Percentiles rank a stretch among this genome's conserved stretches.
These are phyloP conservation scores for Minunthozetes semirufus DNA, from an alignment of 2,888 invertebrate genomes.

Conservation along the genomic window DNA sequence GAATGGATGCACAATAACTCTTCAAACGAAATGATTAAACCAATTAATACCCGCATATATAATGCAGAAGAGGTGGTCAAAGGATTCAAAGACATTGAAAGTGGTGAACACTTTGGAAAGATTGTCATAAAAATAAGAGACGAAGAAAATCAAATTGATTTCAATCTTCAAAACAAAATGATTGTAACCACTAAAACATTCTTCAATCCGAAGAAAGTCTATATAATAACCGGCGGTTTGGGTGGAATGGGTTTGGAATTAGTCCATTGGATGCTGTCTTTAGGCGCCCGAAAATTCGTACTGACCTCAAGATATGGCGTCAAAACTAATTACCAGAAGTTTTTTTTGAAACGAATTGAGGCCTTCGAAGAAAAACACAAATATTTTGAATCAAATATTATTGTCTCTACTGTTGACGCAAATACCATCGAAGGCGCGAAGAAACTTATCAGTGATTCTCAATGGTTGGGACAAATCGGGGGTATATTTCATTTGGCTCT, in stretches of 20 bases:
- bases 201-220: constrained; percentile 54
- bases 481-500: constrained; percentile 85
- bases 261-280: constrained; percentile 73
- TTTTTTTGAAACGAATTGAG: constrained; percentile 52
- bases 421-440: constrained; percentile 63
- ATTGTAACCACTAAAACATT: background rate
- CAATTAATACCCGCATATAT: background rate
- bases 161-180: constrained; percentile 55
- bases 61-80: constrained; percentile 54
- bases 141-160: background rate
- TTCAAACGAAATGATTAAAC: background rate
- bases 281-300: constrained; percentile 77
- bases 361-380: constrained; percentile 62
- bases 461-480: constrained; percentile 60
- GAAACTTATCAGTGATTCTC: constrained; percentile 59
- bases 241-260: constrained; percentile 96
- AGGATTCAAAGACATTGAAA: constrained; percentile 72
- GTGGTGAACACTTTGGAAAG: background rate
- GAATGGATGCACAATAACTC: constrained; percentile 79
- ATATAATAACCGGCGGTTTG: constrained; percentile 63
- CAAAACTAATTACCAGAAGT: constrained; percentile 82
- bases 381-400: constrained; percentile 60
- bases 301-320: constrained; percentile 84
- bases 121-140: constrained; percentile 5
- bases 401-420: constrained; percentile 64